Conservation (phyloP, 2,113 vertebrate species). For the Corapipo altera region DNA sequence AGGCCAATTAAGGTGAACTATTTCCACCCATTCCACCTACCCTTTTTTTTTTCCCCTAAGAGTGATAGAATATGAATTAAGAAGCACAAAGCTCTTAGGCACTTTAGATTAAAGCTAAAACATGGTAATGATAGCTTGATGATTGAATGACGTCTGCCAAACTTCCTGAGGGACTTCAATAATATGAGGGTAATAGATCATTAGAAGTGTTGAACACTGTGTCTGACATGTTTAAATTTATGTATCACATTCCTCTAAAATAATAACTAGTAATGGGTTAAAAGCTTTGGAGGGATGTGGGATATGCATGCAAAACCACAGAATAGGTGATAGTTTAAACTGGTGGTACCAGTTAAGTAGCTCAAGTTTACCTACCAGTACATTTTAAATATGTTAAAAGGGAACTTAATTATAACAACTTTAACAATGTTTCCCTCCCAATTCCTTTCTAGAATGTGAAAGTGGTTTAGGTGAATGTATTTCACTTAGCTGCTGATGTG, state of each 20-base stretch:
- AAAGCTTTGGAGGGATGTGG: constrained; percentile 29
- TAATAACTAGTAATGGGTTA: constrained; percentile 55
- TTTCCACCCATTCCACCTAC: not conserved
- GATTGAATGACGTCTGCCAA: constrained; percentile 69
- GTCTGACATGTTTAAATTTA: constrained; percentile 79
- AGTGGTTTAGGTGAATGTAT: not conserved
- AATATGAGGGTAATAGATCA: constrained; percentile 79
- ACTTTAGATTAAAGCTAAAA: constrained; percentile 60
- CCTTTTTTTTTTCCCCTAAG: not conserved
- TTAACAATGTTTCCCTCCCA: not conserved
- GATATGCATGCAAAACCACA: constrained; percentile 23
- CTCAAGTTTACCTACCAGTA: not conserved
- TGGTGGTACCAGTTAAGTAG: constrained; percentile 43
- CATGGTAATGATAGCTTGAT: constrained; percentile 50
- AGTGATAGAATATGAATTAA: constrained; percentile 39
- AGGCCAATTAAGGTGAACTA: constrained; percentile 43
- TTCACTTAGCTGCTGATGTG: not conserved
- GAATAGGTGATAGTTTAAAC: constrained; percentile 44
- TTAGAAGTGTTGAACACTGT: constrained; percentile 72
- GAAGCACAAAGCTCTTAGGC: constrained; percentile 18
- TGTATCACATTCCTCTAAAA: constrained; percentile 67
- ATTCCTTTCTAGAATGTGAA: not conserved
- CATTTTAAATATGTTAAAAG: constrained; percentile 20
- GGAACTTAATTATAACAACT: not conserved
- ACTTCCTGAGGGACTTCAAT: constrained; percentile 73